These are phyloP conservation scores for Tricholauxania praeusta DNA, from an alignment of 2,888 invertebrate genomes.

Conservation along the genomic window DNA sequence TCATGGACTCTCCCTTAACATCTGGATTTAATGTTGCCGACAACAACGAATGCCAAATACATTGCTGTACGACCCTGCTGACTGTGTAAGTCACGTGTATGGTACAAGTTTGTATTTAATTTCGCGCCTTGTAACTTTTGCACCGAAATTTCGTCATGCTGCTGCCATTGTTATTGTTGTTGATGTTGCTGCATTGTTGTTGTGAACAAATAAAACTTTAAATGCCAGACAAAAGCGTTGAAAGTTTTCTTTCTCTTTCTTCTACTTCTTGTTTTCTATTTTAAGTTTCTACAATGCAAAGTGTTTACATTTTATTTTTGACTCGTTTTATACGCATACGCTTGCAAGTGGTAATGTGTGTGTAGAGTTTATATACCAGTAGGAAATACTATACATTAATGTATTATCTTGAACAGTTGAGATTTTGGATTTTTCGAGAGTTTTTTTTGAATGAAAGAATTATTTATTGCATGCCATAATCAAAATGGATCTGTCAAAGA, in stretches of 20 bases:
- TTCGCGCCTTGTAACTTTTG: conserved; percentile 33
- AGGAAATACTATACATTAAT: too few relatives aligned
- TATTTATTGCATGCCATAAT: too few relatives aligned
- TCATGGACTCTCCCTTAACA: too few relatives aligned
- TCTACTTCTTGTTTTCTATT: neutral
- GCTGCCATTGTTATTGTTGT: neutral
- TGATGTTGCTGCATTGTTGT: conserved; percentile 18
- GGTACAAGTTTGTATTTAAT: conserved; percentile 28
- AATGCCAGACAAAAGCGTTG: conserved; percentile 18
- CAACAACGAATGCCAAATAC: neutral
- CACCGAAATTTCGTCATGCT: neutral
- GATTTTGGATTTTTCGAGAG: too few relatives aligned
- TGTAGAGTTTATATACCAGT: too few relatives aligned
- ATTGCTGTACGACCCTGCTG: conserved; percentile 2
- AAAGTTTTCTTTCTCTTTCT: neutral
- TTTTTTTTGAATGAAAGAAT: too few relatives aligned
- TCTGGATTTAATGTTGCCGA: too few relatives aligned
- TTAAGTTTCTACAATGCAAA: neutral
- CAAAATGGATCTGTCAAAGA: too few relatives aligned
- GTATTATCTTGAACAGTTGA: too few relatives aligned
- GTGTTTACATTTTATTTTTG: conserved; percentile 3
- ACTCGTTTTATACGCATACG: too few relatives aligned
- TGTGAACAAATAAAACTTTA: conserved; percentile 13
- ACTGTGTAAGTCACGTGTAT: conserved; percentile 14
- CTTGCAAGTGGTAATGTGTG: too few relatives aligned